phyloP scores from a whole-genome alignment of 2,113 vertebrate species.

The Austrofundulus limnaeus region DNA sequence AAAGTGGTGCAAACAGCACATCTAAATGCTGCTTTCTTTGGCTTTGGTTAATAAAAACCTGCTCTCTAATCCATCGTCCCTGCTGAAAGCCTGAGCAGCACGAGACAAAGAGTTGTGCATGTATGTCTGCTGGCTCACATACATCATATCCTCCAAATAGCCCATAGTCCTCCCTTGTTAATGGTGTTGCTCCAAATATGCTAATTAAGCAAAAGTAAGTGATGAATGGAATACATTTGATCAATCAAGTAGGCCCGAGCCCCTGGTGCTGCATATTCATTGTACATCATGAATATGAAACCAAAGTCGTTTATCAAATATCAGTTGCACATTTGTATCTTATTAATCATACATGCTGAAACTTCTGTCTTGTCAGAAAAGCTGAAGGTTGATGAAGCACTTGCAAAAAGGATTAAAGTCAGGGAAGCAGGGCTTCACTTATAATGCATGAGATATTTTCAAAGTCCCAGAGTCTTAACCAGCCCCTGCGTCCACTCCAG shows the following conservation, averaged over 20 bases:
- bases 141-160: conserved; percentile 69
- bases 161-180: conserved; percentile 65
- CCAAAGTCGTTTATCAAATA: conserved; percentile 76
- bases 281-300: conserved; percentile 78
- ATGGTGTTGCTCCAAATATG: conserved; percentile 76
- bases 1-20: conserved; percentile 3
- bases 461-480: conserved; percentile 63
- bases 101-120: conserved; percentile 67
- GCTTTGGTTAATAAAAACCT: conserved; percentile 33
- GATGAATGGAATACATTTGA: conserved; percentile 79
- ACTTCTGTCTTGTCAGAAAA: conserved; percentile 71
- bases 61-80: conserved; percentile 45
- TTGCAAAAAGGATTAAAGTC: conserved; percentile 67
- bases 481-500: conserved; percentile 10
- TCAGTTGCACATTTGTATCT: conserved; percentile 76
- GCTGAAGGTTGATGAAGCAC: conserved; percentile 75
- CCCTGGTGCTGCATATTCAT: conserved; percentile 78
- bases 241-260: conserved; percentile 77
- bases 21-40: conserved; percentile 5
- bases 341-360: conserved; percentile 77
- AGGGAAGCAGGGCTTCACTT: conserved; percentile 44
- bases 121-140: conserved; percentile 55
- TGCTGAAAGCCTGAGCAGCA: conserved; percentile 43
- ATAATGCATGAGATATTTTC: conserved; percentile 58
- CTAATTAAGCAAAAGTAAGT: conserved; percentile 76